These are phyloP conservation scores for Apostichopus californicus DNA, from an alignment of 35 echinoderm and acorn worm genomes.

Conservation along the genomic window DNA sequence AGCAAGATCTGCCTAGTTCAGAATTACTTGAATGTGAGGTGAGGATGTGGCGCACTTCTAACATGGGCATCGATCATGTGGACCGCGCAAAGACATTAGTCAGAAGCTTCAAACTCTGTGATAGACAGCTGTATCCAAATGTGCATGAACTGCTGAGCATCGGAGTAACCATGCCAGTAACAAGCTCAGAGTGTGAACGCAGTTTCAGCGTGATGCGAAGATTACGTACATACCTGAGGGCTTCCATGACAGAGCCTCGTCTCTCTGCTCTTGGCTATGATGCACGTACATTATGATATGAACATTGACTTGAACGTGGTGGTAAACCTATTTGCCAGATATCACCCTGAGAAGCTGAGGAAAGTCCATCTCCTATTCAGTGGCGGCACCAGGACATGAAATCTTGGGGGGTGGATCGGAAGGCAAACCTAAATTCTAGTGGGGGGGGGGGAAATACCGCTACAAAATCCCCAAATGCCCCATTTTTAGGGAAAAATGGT, in stretches of 20 bases:
- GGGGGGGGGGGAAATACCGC: no score
- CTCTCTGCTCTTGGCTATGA: slow-evolving; percentile 37
- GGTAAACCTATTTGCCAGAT: neutral
- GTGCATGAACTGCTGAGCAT: slow-evolving; percentile 38
- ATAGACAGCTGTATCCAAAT: slow-evolving; percentile 49
- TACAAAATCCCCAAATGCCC: neutral
- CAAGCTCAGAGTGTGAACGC: slow-evolving; percentile 53
- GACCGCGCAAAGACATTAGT: slow-evolving; percentile 37
- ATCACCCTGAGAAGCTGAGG: no score
- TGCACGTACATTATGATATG: slow-evolving; percentile 47
- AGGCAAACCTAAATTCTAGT: no score
- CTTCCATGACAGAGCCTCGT: slow-evolving; percentile 39
- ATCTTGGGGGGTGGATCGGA: no score
- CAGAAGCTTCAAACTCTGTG: slow-evolving; percentile 33
- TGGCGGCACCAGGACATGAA: no score
- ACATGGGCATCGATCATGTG: slow-evolving; percentile 41
- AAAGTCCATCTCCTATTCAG: no score
- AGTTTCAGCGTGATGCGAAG: slow-evolving; percentile 1
- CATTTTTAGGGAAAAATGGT: neutral
- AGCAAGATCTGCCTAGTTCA: slow-evolving; percentile 50
- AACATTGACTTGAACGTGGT: slow-evolving; percentile 40
- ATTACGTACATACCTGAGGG: slow-evolving; percentile 50
- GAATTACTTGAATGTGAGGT: slow-evolving; percentile 46
- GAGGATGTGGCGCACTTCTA: slow-evolving; percentile 43
- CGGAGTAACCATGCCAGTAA: slow-evolving; percentile 36